A percentile compares a stretch with the other conserved stretches of the same genome.
Conservation (phyloP, 2,888 invertebrate genomes). For the Spialia ferax region DNA sequence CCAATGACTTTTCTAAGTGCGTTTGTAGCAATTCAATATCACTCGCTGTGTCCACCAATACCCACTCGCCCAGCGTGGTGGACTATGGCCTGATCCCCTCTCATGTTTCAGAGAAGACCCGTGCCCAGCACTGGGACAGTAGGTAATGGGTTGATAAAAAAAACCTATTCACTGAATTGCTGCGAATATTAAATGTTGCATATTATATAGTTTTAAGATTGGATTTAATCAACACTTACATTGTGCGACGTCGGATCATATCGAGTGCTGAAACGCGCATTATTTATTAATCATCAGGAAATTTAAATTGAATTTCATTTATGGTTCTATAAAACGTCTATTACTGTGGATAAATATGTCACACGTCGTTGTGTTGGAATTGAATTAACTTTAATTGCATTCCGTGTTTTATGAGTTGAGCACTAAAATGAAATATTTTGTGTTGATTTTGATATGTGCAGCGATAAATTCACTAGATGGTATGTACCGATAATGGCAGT, state of each 20-base stretch:
- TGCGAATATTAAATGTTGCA: constrained; percentile 23
- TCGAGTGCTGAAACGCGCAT: constrained; percentile 11
- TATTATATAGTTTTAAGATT: constrained; percentile 15
- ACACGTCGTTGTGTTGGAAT: constrained; percentile 38
- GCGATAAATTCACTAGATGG: constrained; percentile 49
- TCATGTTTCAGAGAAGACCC: no score
- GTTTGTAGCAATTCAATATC: no score
- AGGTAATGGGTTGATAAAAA: no score
- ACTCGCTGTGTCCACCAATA: no score
- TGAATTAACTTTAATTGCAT: constrained; percentile 41
- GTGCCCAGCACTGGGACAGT: no score
- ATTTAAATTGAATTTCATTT: constrained; percentile 37
- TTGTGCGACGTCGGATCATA: neutral
- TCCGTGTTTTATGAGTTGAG: constrained; percentile 44
- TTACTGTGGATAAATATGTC: constrained; percentile 40
- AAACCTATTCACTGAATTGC: no score
- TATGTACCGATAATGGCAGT: constrained; percentile 43
- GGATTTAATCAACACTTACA: constrained; percentile 13
- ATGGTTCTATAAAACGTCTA: constrained; percentile 35
- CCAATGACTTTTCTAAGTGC: no score
- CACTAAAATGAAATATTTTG: constrained; percentile 49
- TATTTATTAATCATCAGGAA: constrained; percentile 36
- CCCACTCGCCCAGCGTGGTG: no score
- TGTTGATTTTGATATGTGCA: constrained; percentile 48
- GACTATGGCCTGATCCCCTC: no score